Base-by-base conservation (phyloP, 2,113 vertebrate species). In the Lamprologus speciosus region DNA sequence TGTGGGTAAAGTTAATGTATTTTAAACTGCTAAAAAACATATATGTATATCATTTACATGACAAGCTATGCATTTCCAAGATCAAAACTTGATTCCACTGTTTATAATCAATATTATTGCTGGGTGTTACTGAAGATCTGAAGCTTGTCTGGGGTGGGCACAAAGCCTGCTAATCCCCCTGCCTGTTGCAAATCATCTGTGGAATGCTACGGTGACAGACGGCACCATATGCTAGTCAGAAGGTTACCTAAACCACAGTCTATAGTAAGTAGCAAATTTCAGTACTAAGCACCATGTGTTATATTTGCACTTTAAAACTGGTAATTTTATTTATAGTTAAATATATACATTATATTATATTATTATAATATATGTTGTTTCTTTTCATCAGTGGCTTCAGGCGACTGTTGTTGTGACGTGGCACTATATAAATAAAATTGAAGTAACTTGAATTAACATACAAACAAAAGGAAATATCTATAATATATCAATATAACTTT, bases 171-270 rank as follows among this genome's bases (percentile, higher is more conserved):
- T 73, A 82, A 80, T 50, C 81, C 84, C 54, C 81, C 65, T 7
- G 81, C 45, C 83, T 17, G 80, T 83, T 84, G 87, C 53, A 88
- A 87, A 91, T 90, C 84, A 83, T 26, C 53, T 54, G 54, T 35
- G 90, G 86, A 90, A 84, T 70, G 84, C 60, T 2, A 75, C 5
- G 84, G 53, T 73, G 90, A 91, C 90, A 81, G 86, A 50, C 6
- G 6, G 55, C 84, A 78, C 55, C 82, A 85, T 58, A 83, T 87
- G 85, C 37, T 78, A 40, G 81, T 40, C 31, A 40, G 9, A 42
- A 73, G 19, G 17, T 65, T 65, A 65, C 57, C 5, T 51, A 9
- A 57, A 33, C 17, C 35, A 5, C 75, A 80, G 11, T 33, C 47
- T 51, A 9, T 26, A 73, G 65, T 73, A 63, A 63, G 58, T 63